phyloP scores from a whole-genome alignment of 2,797 vertebrate genomes.

The Pipistrellus pygmaeus region DNA sequence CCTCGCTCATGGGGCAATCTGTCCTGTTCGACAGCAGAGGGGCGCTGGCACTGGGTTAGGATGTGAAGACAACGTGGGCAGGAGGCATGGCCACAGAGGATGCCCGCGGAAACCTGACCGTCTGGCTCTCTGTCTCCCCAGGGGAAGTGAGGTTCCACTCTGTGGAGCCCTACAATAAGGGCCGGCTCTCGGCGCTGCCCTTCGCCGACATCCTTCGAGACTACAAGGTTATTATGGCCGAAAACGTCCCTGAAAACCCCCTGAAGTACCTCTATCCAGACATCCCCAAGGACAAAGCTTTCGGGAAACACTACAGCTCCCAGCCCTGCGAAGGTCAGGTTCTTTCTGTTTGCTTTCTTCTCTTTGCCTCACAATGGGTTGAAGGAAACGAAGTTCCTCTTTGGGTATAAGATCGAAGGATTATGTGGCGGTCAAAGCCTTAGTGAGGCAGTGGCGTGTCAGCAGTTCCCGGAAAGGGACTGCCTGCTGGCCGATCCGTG shows the following conservation, averaged over 20 bases:
- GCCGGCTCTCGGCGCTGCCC: constrained; percentile 93
- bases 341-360: constrained; percentile 47
- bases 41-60: neutral
- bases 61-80: neutral
- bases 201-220: constrained; percentile 97
- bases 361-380: neutral
- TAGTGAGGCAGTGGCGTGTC: neutral
- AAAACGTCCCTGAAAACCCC: constrained; percentile 96
- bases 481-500: neutral
- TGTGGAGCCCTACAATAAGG: constrained; percentile 98
- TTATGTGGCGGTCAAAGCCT: neutral
- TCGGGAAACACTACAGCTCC: constrained; percentile 97
- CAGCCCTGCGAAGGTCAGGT: constrained; percentile 93
- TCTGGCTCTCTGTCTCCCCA: constrained; percentile 81
- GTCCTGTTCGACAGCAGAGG: neutral
- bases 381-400: constrained; percentile 25
- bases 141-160: constrained; percentile 96
- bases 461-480: neutral
- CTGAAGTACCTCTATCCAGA: constrained; percentile 97
- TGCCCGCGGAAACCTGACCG: neutral
- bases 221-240: constrained; percentile 97
- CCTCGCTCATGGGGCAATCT: neutral
- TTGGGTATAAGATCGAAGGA: neutral
- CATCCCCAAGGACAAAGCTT: constrained; percentile 97
- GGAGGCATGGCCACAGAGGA: neutral